Base-by-base conservation (phyloP, 2,797 vertebrate species). In the Chanos chanos region DNA sequence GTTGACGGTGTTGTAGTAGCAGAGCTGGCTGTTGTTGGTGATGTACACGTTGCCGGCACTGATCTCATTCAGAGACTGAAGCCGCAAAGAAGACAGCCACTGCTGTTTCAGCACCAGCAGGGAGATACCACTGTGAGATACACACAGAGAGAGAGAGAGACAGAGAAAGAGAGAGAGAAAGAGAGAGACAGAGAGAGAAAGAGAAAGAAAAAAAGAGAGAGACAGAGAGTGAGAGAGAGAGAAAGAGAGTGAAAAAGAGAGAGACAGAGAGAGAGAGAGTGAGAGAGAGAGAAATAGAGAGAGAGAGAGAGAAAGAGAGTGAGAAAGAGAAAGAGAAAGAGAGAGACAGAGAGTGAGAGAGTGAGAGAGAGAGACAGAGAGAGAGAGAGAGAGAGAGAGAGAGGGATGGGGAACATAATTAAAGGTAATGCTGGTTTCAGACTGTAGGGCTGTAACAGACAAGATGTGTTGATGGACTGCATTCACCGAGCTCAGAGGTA, bases 21-120 rank as follows among this genome's bases (percentile, higher is more conserved):
- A 99, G 8, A 99, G 68, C 64, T 95, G 94, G 80, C 85, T 94
- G 82, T 99, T 99, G 81, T 99, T 94, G 1, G 93, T 93, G 31
- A 99, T 92, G 72, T 99, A 97, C 77, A 99, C 90, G 36, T 98
- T 98, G 41, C 96, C 96, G 0, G 96, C 96, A 2, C 96, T 99
- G 85, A 99, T 95, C 75, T 98, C 95, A 64, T 83, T 91, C 28
- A 99, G 78, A 4, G 96, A 98, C 79, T 97, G 96, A 33, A 99
- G 92, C 49, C 95, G 93, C 36, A 99, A 89, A 1, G 95, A 96
- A 4, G 91, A 92, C 75, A 99, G 94, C 69, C 93, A 91, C 73
- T 93, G 95, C 48, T 97, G 95, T 81, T 98, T 97, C 12, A 99
- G 86, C 65, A 99, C 95, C 78, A 99, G 89, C 77, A 99, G 82